phyloP scores from a whole-genome alignment of 2,797 vertebrate species.

The Heterohyrax brucei region DNA sequence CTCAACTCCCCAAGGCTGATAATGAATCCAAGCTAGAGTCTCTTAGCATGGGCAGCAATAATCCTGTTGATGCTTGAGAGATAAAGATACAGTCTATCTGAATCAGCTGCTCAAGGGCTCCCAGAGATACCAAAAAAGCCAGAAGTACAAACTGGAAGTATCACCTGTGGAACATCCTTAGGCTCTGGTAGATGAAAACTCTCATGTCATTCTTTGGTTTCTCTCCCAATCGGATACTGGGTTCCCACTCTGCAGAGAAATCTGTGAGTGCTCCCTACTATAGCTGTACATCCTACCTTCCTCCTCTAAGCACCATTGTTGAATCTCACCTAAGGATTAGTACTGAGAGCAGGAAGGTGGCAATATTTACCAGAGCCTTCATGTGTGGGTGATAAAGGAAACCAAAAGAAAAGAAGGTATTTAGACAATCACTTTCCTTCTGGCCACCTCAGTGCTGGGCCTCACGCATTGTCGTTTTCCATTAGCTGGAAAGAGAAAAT shows the following conservation, averaged over 20 bases:
- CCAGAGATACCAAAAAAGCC: constrained; percentile 24
- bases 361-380: background rate
- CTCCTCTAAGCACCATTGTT: background rate
- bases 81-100: background rate
- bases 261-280: background rate
- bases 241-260: background rate
- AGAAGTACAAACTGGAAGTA: background rate
- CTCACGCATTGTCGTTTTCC: background rate
- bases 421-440: constrained; percentile 1
- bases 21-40: background rate
- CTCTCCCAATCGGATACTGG: background rate
- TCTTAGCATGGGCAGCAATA: background rate
- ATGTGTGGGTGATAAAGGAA: background rate
- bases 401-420: background rate
- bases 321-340: background rate
- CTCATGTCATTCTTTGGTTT: background rate
- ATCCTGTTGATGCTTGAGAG: background rate
- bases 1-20: background rate
- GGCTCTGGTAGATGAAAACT: background rate
- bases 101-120: background rate
- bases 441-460: background rate
- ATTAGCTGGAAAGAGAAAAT: background rate
- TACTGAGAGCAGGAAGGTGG: background rate
- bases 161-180: background rate
- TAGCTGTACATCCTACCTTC: background rate